Percentiles rank a stretch among this genome's conserved stretches.
Conservation (phyloP, 2,113 vertebrate genomes). For the Planiliza haematocheilus region DNA sequence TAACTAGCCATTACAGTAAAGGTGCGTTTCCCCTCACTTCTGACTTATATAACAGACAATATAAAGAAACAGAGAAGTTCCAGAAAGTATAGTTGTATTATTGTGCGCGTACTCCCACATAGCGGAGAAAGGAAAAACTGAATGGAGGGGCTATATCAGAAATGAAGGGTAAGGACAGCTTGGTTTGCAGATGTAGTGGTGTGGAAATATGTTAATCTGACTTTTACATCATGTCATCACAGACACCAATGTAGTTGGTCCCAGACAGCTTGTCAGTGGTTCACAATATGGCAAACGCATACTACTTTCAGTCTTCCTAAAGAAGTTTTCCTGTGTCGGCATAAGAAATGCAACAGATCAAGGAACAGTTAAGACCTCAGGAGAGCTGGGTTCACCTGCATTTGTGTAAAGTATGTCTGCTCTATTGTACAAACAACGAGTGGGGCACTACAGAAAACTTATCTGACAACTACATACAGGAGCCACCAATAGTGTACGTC, state of each 20-base stretch:
- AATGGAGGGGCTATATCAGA: not conserved
- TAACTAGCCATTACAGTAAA: too few species aligned
- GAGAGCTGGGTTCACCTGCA: not conserved
- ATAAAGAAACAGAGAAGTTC: not conserved
- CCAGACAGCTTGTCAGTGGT: not conserved
- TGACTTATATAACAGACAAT: not conserved
- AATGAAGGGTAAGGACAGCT: not conserved
- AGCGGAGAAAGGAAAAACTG: not conserved
- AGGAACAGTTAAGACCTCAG: not conserved
- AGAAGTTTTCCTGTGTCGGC: not conserved
- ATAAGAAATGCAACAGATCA: not conserved
- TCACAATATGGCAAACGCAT: not conserved
- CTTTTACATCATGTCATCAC: not conserved
- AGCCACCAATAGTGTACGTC: conserved; percentile 17
- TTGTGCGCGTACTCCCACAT: not conserved
- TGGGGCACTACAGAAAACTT: not conserved
- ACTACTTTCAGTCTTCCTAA: not conserved
- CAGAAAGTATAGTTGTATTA: not conserved
- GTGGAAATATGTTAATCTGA: not conserved
- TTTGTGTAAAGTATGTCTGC: not conserved
- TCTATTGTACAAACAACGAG: not conserved
- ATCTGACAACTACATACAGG: not conserved
- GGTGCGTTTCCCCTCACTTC: too few species aligned
- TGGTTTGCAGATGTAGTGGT: too few species aligned
- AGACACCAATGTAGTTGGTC: not conserved